These are phyloP conservation scores for Drosophila ustulata DNA, from an alignment of 2,888 invertebrate genomes.

Conservation along the genomic window DNA sequence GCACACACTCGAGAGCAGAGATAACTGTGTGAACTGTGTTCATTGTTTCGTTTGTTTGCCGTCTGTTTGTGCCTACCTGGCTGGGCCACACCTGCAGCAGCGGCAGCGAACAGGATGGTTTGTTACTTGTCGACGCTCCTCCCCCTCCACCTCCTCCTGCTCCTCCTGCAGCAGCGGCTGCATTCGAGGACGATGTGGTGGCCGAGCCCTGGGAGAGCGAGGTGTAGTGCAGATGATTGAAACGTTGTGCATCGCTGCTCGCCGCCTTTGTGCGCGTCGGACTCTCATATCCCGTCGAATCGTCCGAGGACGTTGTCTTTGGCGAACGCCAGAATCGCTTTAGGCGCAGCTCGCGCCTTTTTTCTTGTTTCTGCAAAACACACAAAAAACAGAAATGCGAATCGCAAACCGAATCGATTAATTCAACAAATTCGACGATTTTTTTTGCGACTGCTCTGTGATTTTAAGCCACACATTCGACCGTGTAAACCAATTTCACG, in stretches of 20 bases:
- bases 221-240: slow-evolving; percentile 83
- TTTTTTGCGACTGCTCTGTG: background rate
- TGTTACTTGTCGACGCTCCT: slow-evolving; percentile 69
- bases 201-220: slow-evolving; percentile 77
- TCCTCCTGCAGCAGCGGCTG: slow-evolving; percentile 46
- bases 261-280: slow-evolving; percentile 83
- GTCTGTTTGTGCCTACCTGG: slow-evolving; percentile 82
- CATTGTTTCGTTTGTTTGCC: slow-evolving; percentile 12
- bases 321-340: slow-evolving; percentile 85
- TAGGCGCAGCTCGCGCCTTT: slow-evolving; percentile 85
- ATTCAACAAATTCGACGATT: background rate
- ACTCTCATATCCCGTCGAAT: slow-evolving; percentile 86
- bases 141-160: slow-evolving; percentile 44
- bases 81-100: slow-evolving; percentile 90
- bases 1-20: slow-evolving; percentile 6
- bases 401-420: slow-evolving; percentile 19
- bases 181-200: slow-evolving; percentile 66
- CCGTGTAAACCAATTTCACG: background rate
- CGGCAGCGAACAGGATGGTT: slow-evolving; percentile 87
- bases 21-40: slow-evolving; percentile 15
- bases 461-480: background rate
- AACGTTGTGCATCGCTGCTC: slow-evolving; percentile 83
- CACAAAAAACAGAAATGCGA: no score
- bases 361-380: slow-evolving; percentile 84
- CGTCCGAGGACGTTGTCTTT: slow-evolving; percentile 85